Evolutionary conservation across 2,113 vertebrate species (phyloP), one percentile per base, ranked within the genome.

Genomic region (Nicator chloris): DNA sequence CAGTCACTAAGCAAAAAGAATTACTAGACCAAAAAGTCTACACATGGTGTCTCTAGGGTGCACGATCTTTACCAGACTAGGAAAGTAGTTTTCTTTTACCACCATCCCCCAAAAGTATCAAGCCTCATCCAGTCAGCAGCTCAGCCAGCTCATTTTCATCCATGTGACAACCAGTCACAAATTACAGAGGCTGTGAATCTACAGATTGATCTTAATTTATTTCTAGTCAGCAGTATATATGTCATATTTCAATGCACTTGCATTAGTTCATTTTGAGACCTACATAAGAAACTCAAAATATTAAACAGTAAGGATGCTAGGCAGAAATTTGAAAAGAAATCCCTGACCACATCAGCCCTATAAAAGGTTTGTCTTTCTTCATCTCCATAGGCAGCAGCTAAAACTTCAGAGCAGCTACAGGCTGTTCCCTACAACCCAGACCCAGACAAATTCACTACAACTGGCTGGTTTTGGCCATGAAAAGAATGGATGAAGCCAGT

Each of bases 71-170:
- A 84, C 31, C 18, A 64, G 61, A 75, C 26, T 5, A 83, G 64
- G n/a, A 56, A 83, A 86, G 28, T 23, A 7, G 77, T 73, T 68
- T 68, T 86, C 47, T 87, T 64, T 35, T 49, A 71, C 39, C 4
- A 0, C 81, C 88, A 35, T 33, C 42, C 54, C 65, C 64, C 66
- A 82, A 45, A 17, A 0, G 0, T 17, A 78, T 15, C 39, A 69
- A 73, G 51, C 22, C 64, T 81, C 61, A 66, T 6, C 23, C 51
- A 88, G 60, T 10, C 56, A 84, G 59, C 39, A 86, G 68, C 39
- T 83, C 89, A 63, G 26, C 12, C 45, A 88, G 69, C 33, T 86
- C 49, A 33, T 56, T 69, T 72, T 59, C 51, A 77, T 57, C n/a
- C 49, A 49, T 0, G 0, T 15, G 3, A 45, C 69, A 78, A 54